Conservation (phyloP, 2,113 vertebrate genomes). For the Sula dactylatra region DNA sequence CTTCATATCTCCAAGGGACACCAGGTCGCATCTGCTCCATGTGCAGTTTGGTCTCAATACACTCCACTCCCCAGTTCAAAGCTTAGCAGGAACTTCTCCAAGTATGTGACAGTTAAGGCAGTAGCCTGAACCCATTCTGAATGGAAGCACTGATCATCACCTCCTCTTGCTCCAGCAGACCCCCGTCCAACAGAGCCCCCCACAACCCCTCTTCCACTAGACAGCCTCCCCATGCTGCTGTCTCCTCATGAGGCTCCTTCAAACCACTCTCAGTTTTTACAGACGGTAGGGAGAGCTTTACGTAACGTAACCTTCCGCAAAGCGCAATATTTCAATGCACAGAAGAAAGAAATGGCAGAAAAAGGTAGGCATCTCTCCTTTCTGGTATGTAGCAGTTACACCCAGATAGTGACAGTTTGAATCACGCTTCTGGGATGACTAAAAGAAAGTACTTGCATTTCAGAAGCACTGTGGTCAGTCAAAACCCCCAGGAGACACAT, state of each 20-base stretch:
- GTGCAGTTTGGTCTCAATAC: not conserved
- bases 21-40: not conserved
- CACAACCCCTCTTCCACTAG: not conserved
- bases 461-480: not conserved
- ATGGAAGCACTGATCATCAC: not conserved
- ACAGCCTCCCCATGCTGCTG: not conserved
- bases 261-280: not conserved
- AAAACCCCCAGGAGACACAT: not conserved
- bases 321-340: not conserved
- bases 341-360: not conserved
- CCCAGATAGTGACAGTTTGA: slow-evolving; percentile 10
- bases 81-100: not conserved
- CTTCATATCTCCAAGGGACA: not conserved
- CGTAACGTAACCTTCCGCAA: not conserved
- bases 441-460: slow-evolving; percentile 14
- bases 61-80: not conserved
- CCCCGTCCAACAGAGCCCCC: not conserved
- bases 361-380: slow-evolving; percentile 3
- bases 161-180: not conserved
- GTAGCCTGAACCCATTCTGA: not conserved
- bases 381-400: not conserved
- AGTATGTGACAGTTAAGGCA: not conserved
- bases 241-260: not conserved
- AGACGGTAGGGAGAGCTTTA: not conserved
- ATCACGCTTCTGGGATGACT: slow-evolving; percentile 7